phyloP scores from a whole-genome alignment of 2,888 invertebrate genomes.

The Eumacrocentrus americanus region DNA sequence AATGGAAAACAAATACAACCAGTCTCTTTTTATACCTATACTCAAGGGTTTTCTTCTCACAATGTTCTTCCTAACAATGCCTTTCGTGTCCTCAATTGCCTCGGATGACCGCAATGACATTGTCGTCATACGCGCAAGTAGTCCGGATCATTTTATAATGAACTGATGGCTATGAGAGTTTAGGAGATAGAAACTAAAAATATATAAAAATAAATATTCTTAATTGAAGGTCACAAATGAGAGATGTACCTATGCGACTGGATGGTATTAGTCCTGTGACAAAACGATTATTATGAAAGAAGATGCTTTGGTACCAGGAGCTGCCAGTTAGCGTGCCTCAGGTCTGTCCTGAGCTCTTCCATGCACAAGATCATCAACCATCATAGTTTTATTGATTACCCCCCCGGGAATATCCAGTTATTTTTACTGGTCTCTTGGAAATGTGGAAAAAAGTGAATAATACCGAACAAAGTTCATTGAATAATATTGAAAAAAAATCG shows the following conservation, averaged over 20 bases:
- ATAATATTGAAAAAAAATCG: too few relatives aligned
- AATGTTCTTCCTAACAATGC: not conserved
- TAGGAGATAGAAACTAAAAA: not conserved
- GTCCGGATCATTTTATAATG: not conserved
- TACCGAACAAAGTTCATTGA: too few relatives aligned
- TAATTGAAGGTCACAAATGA: not conserved
- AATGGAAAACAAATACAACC: not conserved
- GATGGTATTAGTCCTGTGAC: too few relatives aligned
- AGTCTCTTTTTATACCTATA: not conserved
- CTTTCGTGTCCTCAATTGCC: not conserved
- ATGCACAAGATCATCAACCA: constrained; percentile 43
- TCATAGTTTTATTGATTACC: constrained; percentile 33
- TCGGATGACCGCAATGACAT: not conserved
- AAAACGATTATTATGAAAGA: constrained; percentile 27
- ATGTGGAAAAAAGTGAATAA: too few relatives aligned
- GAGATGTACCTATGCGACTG: not conserved
- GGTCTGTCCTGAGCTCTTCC: constrained; percentile 40
- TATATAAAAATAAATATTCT: not conserved
- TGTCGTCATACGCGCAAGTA: not conserved
- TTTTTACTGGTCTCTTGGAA: constrained; percentile 14
- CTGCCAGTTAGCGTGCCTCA: constrained; percentile 45
- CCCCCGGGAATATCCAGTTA: constrained; percentile 1
- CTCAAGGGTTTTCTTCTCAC: not conserved
- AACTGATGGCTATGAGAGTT: not conserved
- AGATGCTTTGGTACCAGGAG: constrained; percentile 47